These are phyloP conservation scores for Phylloscopus trochilus DNA, from an alignment of 2,113 vertebrate species.

Conservation along the genomic window DNA sequence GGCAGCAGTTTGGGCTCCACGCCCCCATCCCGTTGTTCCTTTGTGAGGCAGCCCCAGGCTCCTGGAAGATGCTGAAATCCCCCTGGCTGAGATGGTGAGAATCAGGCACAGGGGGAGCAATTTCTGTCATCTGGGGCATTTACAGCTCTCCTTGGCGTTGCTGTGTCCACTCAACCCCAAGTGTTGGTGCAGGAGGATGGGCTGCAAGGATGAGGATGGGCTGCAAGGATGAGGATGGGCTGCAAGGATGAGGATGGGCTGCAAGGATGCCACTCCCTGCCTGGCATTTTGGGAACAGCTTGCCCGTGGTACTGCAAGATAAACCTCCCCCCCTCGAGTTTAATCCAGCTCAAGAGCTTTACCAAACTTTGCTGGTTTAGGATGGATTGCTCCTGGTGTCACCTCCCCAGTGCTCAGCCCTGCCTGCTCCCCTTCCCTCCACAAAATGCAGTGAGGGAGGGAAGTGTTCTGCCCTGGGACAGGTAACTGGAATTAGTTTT, in stretches of 20 bases:
- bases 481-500: background rate
- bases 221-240: too few relatives aligned
- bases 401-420: background rate
- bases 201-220: too few relatives aligned
- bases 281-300: background rate
- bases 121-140: background rate
- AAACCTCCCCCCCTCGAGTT: background rate
- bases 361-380: background rate
- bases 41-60: fast-evolving
- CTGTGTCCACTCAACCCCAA: background rate
- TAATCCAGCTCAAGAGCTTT: background rate
- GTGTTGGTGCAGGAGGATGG: background rate
- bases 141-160: fast-evolving
- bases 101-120: background rate
- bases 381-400: background rate
- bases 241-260: too few relatives aligned
- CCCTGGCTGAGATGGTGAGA: background rate
- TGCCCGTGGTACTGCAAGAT: fast-evolving
- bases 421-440: background rate
- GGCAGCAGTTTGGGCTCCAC: background rate
- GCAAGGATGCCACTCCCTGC: fast-evolving
- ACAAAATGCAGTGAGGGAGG: background rate
- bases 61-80: background rate
- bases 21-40: background rate
- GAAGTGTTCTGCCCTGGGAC: background rate